phyloP scores from a whole-genome alignment of 2,888 invertebrate genomes.

The Alloplasta piceator region DNA sequence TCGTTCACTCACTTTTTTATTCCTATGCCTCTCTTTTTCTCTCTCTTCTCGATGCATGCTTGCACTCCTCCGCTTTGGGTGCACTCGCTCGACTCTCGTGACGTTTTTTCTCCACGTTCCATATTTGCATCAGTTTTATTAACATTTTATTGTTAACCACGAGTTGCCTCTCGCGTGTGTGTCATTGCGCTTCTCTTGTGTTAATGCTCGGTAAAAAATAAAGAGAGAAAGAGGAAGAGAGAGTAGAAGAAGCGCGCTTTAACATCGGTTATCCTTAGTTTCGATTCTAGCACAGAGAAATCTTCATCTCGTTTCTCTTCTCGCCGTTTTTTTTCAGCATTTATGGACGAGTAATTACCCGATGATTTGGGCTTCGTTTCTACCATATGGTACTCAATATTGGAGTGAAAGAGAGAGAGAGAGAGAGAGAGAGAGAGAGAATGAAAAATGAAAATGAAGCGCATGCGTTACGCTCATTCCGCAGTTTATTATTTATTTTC shows the following conservation, averaged over 20 bases:
- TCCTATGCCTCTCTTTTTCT: not conserved
- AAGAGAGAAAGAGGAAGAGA: constrained; percentile 44
- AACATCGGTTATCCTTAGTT: constrained; percentile 6
- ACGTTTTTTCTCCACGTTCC: constrained; percentile 32
- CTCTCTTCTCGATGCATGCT: constrained; percentile 26
- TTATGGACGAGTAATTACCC: constrained; percentile 79
- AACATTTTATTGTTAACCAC: constrained; percentile 44
- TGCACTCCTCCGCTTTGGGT: constrained; percentile 63
- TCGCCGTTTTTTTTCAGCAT: constrained; percentile 65
- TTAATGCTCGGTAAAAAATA: constrained; percentile 5
- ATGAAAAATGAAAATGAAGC: not conserved
- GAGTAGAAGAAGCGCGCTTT: not conserved
- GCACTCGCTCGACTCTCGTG: constrained; percentile 55
- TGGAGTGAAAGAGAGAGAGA: constrained; percentile 1
- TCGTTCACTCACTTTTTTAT: constrained; percentile 16
- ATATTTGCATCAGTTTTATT: not conserved
- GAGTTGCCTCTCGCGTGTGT: constrained; percentile 63
- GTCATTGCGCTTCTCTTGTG: constrained; percentile 70
- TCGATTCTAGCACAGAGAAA: not conserved
- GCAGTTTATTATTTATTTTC: not conserved
- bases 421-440: no score
- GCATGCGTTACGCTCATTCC: constrained; percentile 15
- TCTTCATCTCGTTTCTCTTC: constrained; percentile 63
- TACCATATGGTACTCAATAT: not conserved
- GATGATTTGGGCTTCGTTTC: constrained; percentile 72